Evolutionary conservation across 2,797 vertebrate species (phyloP), one percentile per base, ranked within the genome.

Genomic region (Rhadinocentrus ornatus): DNA sequence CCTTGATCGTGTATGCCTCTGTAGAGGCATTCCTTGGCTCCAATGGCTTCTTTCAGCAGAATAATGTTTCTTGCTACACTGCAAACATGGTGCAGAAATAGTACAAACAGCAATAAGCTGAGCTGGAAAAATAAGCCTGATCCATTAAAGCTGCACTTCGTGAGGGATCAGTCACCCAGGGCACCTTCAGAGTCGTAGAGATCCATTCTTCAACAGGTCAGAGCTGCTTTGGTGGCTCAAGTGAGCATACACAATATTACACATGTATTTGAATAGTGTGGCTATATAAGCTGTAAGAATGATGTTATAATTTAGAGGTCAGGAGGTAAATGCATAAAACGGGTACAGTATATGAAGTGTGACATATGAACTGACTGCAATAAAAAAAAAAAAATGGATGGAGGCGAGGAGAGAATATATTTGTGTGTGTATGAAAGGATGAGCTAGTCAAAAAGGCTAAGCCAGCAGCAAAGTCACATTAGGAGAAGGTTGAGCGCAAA

Each of bases 401-500:
- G 24, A 13, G 22, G 24, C 7, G 65, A 35, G 10, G 35, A 52
- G 39, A 35, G 41, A 20, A 44, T 24, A 24, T 22, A 46, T 69
- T 22, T 66, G 68, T 71, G 64, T 58, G 1, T 58, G 1, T 65
- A 15, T 26, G 15, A 24, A 66, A 31, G 54, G 56, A 61, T 74
- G 64, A 80, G 3, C 16, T 5, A 57, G 71, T 66, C 46, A 68
- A 67, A 75, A 63, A 69, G 31, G 15, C 7, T 12, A 4, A 71
- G 65, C 69, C 55, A 65, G 58, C 18, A 3, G 77, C 56, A 35
- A 16, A 71, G 76, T 34, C 60, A 39, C 66, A 52, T 75, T 78
- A 27, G 6, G 29, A 67, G 32, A 50, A 60, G 35, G 64, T 68
- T 68, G 76, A 88, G 73, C 41, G 65, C 61, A 62, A 57, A 73